Conservation (phyloP, 1,140 invertebrate genomes). For the Phocides pigmalion region DNA sequence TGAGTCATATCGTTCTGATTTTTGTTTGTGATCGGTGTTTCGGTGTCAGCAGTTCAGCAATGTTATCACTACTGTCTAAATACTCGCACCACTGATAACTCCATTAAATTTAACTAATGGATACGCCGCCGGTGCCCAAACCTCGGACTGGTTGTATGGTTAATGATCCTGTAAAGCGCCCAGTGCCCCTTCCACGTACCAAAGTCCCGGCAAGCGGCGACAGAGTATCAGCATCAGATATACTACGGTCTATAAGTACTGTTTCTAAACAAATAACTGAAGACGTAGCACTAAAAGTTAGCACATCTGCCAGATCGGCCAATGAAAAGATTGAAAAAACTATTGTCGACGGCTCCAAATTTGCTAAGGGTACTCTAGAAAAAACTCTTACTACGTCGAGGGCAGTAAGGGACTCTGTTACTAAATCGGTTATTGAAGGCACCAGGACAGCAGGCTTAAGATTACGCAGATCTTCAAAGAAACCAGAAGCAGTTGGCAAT, state of each 20-base stretch:
- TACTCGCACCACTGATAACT: conserved; percentile 4
- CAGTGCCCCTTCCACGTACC: conserved; percentile 66
- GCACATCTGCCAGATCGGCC: conserved; percentile 61
- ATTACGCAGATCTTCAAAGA: conserved; percentile 52
- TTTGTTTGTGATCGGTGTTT: conserved; percentile 38
- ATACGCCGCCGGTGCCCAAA: conserved; percentile 71
- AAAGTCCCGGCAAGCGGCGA: conserved; percentile 57
- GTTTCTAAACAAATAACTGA: conserved; percentile 73
- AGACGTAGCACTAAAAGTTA: conserved; percentile 69
- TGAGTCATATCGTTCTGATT: conserved; percentile 34
- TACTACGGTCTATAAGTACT: conserved; percentile 64
- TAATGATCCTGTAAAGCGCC: conserved; percentile 52
- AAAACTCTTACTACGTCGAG: conserved; percentile 69
- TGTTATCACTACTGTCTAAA: conserved; percentile 51
- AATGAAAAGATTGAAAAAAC: conserved; percentile 72
- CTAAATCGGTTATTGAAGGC: conserved; percentile 70
- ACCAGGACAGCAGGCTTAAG: conserved; percentile 65
- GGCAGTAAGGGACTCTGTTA: conserved; percentile 66
- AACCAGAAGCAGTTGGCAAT: conserved; percentile 47
- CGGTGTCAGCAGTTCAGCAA: conserved; percentile 37
- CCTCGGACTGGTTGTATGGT: conserved; percentile 54
- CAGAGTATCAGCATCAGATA: conserved; percentile 58
- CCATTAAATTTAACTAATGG: conserved; percentile 50
- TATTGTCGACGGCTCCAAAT: conserved; percentile 66
- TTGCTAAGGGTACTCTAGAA: conserved; percentile 73